Evolutionary conservation across 2,797 vertebrate genomes (phyloP), one percentile per base, ranked within the genome.

Genomic region (Notolabrus celidotus): DNA sequence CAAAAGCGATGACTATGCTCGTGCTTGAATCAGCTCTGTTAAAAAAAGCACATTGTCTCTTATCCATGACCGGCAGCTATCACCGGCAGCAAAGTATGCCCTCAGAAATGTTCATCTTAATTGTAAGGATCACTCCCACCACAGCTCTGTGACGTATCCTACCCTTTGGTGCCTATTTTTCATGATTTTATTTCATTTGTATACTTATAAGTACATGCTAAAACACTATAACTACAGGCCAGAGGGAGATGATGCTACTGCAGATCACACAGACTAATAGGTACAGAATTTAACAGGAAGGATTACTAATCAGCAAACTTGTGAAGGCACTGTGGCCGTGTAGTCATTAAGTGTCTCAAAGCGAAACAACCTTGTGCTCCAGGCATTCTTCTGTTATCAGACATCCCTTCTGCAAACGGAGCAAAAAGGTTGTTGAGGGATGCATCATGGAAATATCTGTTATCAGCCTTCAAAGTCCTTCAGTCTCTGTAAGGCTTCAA

Each of bases 381-480:
- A 3, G 16, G 22, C 49, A 67, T 82, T 77, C 71, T 74, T 71
- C 55, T 54, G 25, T 65, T 78, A 80, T 83, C 83, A 79, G 34
- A 67, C 43, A 70, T 79, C 67, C 47, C 22, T 61, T 79, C 81
- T 67, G 56, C 61, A 71, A 78, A 80, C 4, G 64, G 58, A 79
- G 60, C 59, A 74, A 79, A 81, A 83, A 72, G 75, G 64, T 72
- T 69, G 80, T 62, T 27, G 49, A 82, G 65, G 71, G 85, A 81
- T 75, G 80, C 76, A 84, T 83, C 71, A 80, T 79, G 77, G 85
- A 83, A 72, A 77, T 77, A 77, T 79, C 66, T 73, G 81, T 86
- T 88, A 90, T 86, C 82, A 84, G 77, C 54, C 67, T 79, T 84
- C 77, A 84, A 82, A 85, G 85, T 80, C 79, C 67, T 76, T 82